Conservation (phyloP, 2,113 vertebrate genomes). For the Cephalopterus ornatus region DNA sequence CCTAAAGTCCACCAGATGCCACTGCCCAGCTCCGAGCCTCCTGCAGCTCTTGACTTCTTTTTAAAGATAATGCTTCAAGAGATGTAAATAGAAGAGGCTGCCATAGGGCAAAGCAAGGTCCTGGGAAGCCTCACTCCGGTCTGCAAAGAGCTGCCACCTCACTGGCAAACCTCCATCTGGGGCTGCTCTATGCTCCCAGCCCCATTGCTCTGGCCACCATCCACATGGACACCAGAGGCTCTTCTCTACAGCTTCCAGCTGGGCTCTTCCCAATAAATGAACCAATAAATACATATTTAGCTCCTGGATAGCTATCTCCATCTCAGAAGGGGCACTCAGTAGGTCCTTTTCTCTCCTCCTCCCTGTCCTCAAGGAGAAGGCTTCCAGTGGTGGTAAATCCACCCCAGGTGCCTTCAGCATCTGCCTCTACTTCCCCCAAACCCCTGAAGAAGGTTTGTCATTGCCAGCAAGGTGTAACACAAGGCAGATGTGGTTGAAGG, state of each 20-base stretch:
- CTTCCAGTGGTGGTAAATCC: background rate
- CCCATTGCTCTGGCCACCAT: background rate
- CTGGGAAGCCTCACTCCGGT: background rate
- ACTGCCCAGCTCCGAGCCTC: fast-evolving
- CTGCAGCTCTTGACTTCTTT: background rate
- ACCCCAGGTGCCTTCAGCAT: background rate
- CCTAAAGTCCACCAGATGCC: background rate
- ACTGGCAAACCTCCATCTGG: background rate
- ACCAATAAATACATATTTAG: background rate
- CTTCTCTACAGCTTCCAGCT: background rate
- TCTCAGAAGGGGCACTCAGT: background rate
- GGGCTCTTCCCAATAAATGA: background rate
- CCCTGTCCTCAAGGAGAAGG: background rate
- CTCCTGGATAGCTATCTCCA: background rate
- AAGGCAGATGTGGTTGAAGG: fast-evolving
- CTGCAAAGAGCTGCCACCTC: background rate
- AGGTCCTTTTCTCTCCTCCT: background rate
- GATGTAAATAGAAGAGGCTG: background rate
- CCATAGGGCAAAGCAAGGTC: background rate
- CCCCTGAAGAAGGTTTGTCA: background rate
- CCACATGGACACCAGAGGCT: background rate
- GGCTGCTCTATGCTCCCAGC: background rate
- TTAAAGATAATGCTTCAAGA: background rate
- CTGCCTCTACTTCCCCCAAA: background rate
- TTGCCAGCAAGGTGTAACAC: background rate